Evolutionary conservation across 2,113 vertebrate species (phyloP), one percentile per base, ranked within the genome.

Genomic region (Pterocles gutturalis): DNA sequence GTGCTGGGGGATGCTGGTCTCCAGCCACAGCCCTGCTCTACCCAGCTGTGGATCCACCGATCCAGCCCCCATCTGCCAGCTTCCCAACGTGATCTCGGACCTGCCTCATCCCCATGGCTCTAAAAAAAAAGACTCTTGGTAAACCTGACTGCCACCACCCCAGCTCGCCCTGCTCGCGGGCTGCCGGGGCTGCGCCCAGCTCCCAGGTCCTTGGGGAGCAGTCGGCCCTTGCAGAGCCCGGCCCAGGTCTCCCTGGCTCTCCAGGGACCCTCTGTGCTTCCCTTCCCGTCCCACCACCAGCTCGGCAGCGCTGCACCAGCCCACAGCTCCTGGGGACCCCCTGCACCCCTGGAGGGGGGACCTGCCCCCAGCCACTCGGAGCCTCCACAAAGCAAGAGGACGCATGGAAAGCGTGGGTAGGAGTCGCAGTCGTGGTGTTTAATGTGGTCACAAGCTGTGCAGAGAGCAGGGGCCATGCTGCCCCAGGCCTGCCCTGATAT

Each of bases 21-120:
- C 13, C 6, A 79, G 83, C 17, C 45, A 33, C n/a, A 70, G 70
- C 17, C n/a, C 45, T 48, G 60, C 7, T 14, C 28, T 38, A 34
- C 28, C 13, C 15, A 24, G 33, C 12, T 3, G 4, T 0, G 1
- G 14, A n/a, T 15, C 4, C 0, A 0, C 31, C 1, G 0, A 3
- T 19, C 29, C 6, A 3, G 29, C 17, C 22, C 5, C 43, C 2
- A 14, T 9, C 21, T 16, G 5, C 17, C 0, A 3, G 21, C 25
- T 29, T 34, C 48, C 5, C 4, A 1, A 17, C 14, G 25, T 33
- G 26, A 26, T 5, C 17, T 38, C 36, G 13, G 57, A 25, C 36
- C 31, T 14, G 9, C 8, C 24, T 66, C 31, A 13, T 46, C 34
- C 3, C 43, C 0, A 0, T 0, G 3, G 53, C n/a, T 43, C 17